Evolutionary conservation across 2,797 vertebrate species (phyloP).

Genomic region (Acanthurus tractus): DNA sequence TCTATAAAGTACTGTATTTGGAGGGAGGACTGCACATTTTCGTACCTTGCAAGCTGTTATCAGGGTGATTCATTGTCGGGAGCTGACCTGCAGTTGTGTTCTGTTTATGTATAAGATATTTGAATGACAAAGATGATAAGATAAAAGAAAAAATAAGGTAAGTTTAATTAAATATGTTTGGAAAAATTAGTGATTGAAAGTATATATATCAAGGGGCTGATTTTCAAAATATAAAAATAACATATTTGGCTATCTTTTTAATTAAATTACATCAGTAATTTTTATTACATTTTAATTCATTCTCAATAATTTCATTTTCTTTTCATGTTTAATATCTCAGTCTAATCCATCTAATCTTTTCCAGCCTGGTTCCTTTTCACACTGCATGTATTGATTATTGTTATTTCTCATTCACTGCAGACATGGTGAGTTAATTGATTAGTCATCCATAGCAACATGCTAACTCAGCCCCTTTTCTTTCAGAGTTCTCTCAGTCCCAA

Average conservation of each 20-base stretch:
- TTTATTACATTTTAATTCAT: background rate
- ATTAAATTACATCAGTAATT: background rate
- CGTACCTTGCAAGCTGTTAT: constrained; percentile 16
- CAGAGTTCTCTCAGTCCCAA: no score
- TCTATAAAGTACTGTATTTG: constrained; percentile 44
- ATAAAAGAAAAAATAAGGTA: no score
- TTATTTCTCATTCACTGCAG: no score
- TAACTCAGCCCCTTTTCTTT: background rate
- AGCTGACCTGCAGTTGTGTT: background rate
- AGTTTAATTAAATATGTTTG: no score
- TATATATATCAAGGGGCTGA: no score
- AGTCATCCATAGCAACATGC: no score
- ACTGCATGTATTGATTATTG: background rate
- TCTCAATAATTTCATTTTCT: background rate
- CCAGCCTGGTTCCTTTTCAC: background rate
- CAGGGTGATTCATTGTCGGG: constrained; percentile 26
- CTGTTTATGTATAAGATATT: background rate
- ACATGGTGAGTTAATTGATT: background rate
- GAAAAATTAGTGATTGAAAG: no score
- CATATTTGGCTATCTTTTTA: background rate
- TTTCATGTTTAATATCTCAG: background rate
- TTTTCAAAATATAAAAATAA: no score
- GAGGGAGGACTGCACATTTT: constrained; percentile 8
- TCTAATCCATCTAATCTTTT: background rate
- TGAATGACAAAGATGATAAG: no score